Evolutionary conservation across 2,888 invertebrate genomes (phyloP).

Genomic region (Melipona beecheii): DNA sequence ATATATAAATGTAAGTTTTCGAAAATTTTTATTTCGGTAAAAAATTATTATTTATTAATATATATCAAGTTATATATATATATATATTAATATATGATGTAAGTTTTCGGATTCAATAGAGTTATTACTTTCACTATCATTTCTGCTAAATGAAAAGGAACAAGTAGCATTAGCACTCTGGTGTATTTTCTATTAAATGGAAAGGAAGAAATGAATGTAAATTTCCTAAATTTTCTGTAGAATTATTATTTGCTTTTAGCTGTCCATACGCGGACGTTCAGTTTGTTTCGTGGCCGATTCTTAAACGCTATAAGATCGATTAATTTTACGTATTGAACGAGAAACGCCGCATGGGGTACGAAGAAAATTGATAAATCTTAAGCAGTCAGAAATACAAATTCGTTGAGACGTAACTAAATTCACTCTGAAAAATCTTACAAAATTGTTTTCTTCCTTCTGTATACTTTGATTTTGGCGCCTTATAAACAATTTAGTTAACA

Average conservation of each 20-base stretch:
- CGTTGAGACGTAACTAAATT: constrained; percentile 25
- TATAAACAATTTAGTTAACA: background rate
- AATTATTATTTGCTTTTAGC: constrained; percentile 48
- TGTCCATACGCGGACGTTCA: constrained; percentile 25
- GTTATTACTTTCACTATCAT: too few relatives aligned
- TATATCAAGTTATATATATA: too few relatives aligned
- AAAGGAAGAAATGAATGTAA: background rate
- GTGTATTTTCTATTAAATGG: background rate
- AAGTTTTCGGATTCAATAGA: too few relatives aligned
- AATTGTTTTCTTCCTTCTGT: background rate
- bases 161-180: background rate
- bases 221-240: constrained; percentile 12
- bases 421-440: background rate
- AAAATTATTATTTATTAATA: background rate
- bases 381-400: constrained; percentile 62
- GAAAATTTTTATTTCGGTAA: background rate
- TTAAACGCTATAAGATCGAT: constrained; percentile 51
- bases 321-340: constrained; percentile 34
- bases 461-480: background rate
- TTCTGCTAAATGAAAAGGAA: background rate
- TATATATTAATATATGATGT: too few relatives aligned
- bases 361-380: constrained; percentile 37
- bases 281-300: constrained; percentile 35
- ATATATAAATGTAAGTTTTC: background rate
- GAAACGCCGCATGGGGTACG: constrained; percentile 40